Evolutionary conservation across 2,797 vertebrate species (phyloP).

Genomic region (Sorex maritimensis): DNA sequence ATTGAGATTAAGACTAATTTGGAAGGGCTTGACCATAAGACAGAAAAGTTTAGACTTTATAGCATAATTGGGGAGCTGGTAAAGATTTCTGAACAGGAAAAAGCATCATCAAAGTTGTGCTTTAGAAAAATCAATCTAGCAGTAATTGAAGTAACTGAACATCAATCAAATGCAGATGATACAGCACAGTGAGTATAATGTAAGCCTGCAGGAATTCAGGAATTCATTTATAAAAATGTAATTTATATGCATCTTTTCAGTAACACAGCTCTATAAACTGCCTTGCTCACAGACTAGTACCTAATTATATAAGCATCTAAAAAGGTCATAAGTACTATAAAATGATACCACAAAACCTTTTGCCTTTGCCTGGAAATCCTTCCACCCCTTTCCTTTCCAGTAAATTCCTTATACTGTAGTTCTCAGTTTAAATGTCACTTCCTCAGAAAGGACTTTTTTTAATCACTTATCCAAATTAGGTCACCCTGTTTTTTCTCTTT

Average conservation of each 20-base stretch:
- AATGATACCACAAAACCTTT: constrained; percentile 85
- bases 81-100: constrained; percentile 80
- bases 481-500: constrained; percentile 58
- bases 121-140: constrained; percentile 84
- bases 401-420: constrained; percentile 81
- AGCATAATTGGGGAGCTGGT: constrained; percentile 64
- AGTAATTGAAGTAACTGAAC: constrained; percentile 85
- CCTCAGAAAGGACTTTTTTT: constrained; percentile 75
- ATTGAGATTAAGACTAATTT: constrained; percentile 10
- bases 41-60: constrained; percentile 66
- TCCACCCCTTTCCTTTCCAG: constrained; percentile 79
- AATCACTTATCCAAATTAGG: constrained; percentile 81
- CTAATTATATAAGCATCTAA: constrained; percentile 87
- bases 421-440: constrained; percentile 83
- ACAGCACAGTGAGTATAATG: constrained; percentile 79
- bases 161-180: constrained; percentile 85
- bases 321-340: constrained; percentile 86
- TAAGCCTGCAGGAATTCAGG: constrained; percentile 86
- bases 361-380: constrained; percentile 84
- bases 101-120: constrained; percentile 77
- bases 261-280: constrained; percentile 85
- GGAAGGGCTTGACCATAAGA: constrained; percentile 32
- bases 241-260: constrained; percentile 87
- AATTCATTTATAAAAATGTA: constrained; percentile 87
- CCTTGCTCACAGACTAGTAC: constrained; percentile 84